Percentiles rank a stretch among this genome's conserved stretches.
Conservation (phyloP, 2,888 invertebrate species). For the Anarsia innoxiella region DNA sequence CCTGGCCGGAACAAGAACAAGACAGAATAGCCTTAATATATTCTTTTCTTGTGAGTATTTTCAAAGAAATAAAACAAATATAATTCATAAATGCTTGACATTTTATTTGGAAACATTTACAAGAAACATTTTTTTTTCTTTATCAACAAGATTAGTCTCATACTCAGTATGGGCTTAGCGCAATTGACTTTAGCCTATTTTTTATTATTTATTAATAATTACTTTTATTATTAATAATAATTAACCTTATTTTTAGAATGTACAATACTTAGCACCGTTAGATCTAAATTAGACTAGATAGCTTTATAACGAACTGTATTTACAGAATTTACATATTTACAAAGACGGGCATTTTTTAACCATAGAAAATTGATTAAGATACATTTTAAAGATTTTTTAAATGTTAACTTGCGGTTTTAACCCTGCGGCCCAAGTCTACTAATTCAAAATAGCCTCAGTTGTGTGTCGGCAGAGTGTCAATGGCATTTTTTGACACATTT, state of each 20-base stretch:
- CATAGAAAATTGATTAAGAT: too few relatives aligned
- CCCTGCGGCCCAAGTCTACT: too few relatives aligned
- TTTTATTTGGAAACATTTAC: constrained; percentile 73
- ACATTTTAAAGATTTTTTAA: too few relatives aligned
- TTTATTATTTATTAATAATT: constrained; percentile 23
- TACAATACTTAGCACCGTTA: constrained; percentile 74
- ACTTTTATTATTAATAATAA: constrained; percentile 26
- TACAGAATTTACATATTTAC: constrained; percentile 24
- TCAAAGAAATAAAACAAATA: constrained; percentile 41
- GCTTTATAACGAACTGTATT: constrained; percentile 44
- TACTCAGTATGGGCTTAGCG: constrained; percentile 56
- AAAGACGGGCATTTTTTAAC: too few relatives aligned
- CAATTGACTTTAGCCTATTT: constrained; percentile 52
- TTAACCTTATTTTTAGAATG: constrained; percentile 28
- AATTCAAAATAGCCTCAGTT: too few relatives aligned
- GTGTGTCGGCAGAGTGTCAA: too few relatives aligned
- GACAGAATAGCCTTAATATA: too few relatives aligned
- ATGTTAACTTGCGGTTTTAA: too few relatives aligned
- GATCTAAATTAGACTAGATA: constrained; percentile 72
- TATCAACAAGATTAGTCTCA: constrained; percentile 54
- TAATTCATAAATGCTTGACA: constrained; percentile 63
- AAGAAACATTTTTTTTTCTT: constrained; percentile 60
- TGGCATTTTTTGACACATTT: too few relatives aligned
- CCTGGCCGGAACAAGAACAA: too few relatives aligned
- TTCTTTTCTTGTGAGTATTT: too few relatives aligned